These are phyloP conservation scores for Platysteira castanea DNA, from an alignment of 2,113 vertebrate genomes.

Conservation along the genomic window DNA sequence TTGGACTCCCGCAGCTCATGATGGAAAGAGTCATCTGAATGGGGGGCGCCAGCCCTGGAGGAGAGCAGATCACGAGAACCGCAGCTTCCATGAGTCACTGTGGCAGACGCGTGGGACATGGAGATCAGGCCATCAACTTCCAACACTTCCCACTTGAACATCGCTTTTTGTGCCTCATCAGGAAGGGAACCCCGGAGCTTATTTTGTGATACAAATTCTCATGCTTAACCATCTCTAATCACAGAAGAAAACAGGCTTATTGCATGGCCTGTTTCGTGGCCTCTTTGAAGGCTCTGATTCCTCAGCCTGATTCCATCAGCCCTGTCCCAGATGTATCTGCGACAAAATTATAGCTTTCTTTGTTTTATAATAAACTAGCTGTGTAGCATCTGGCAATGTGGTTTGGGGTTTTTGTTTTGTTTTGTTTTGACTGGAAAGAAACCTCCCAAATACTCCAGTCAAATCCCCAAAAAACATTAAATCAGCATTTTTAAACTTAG, in stretches of 20 bases:
- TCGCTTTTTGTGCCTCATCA: neutral
- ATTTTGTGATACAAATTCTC: neutral
- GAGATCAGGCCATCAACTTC: neutral
- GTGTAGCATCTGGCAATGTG: constrained; percentile 22
- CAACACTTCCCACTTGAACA: neutral
- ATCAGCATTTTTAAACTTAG: neutral
- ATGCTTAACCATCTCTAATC: neutral
- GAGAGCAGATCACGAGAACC: constrained; percentile 35
- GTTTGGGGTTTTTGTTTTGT: constrained; percentile 1
- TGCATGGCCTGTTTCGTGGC: neutral
- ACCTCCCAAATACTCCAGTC: neutral
- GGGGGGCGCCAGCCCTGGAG: constrained; percentile 7
- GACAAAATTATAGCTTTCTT: constrained; percentile 35
- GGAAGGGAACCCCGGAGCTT: neutral
- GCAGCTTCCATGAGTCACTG: constrained; percentile 45
- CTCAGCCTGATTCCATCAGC: neutral
- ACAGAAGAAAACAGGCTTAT: neutral
- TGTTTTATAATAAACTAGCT: neutral
- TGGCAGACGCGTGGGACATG: neutral
- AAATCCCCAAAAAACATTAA: neutral
- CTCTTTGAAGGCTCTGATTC: neutral
- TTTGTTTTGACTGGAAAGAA: constrained; percentile 54
- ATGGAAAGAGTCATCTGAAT: constrained; percentile 44
- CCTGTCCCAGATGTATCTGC: neutral
- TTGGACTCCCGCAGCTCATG: constrained; percentile 21